A percentile compares a stretch with the other conserved stretches of the same genome.
phyloP scores from a whole-genome alignment of 2,113 vertebrate genomes.

The Eubucco bourcierii region DNA sequence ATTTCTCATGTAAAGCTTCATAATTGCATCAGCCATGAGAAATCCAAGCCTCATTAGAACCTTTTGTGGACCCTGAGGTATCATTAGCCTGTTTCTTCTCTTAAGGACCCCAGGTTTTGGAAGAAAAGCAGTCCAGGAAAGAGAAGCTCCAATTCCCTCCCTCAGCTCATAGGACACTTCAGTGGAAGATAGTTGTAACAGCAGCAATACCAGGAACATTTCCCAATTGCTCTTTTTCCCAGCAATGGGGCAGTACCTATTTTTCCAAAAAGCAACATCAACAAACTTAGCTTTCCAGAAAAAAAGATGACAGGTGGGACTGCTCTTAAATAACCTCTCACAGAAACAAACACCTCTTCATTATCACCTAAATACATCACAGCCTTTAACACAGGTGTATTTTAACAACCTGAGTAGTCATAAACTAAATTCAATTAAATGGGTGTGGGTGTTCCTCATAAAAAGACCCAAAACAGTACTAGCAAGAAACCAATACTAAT shows the following conservation, averaged over 20 bases:
- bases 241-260: not conserved
- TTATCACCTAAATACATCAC: not conserved
- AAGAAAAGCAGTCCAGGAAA: not conserved
- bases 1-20: not conserved
- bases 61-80: not conserved
- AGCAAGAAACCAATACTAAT: not conserved
- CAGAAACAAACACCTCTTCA: not conserved
- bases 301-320: not conserved
- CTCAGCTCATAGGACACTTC: not conserved
- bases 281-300: not conserved
- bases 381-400: not conserved
- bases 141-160: not conserved
- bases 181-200: not conserved
- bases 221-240: not conserved
- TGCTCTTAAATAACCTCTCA: not conserved
- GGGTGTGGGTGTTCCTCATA: too few species aligned
- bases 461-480: not conserved
- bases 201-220: not conserved
- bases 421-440: not conserved
- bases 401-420: not conserved
- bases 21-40: rapidly evolving
- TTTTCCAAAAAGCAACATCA: not conserved
- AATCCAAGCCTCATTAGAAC: not conserved
- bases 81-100: not conserved
- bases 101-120: not conserved